A percentile compares a stretch with the other conserved stretches of the same genome.
Conservation (phyloP, 2,113 vertebrate species). For the Saimiri boliviensis region DNA sequence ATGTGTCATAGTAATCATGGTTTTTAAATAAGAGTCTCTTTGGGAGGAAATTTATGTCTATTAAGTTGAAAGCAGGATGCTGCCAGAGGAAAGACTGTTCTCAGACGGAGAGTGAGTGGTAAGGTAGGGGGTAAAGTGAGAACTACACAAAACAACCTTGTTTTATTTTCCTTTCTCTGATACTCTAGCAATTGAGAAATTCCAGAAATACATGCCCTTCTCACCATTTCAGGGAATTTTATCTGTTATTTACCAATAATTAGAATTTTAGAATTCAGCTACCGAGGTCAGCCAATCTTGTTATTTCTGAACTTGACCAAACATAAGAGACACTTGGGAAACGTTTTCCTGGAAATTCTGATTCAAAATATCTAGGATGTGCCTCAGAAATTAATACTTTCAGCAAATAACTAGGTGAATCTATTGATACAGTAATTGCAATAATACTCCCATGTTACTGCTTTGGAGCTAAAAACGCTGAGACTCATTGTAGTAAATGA, state of each 20-base stretch:
- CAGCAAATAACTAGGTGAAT: background rate
- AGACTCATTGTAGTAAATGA: background rate
- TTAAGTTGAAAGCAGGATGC: fast-evolving
- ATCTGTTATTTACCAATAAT: background rate
- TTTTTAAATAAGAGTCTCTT: background rate
- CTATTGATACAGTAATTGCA: background rate
- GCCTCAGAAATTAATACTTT: background rate
- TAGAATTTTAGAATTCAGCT: background rate
- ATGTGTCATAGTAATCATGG: background rate
- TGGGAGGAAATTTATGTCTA: background rate
- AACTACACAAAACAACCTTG: background rate
- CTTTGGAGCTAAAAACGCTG: background rate
- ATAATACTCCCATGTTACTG: background rate
- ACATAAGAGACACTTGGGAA: background rate
- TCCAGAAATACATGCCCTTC: background rate
- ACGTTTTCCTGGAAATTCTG: background rate
- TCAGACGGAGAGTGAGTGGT: background rate
- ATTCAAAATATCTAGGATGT: background rate
- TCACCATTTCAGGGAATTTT: background rate
- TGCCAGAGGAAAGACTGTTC: background rate
- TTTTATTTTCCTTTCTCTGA: background rate
- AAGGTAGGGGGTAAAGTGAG: background rate
- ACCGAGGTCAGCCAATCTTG: background rate
- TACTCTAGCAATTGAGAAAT: background rate
- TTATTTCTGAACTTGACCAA: background rate